Evolutionary conservation across 2,113 vertebrate species (phyloP).

Genomic region (Cryptomyrus ogoouensis): DNA sequence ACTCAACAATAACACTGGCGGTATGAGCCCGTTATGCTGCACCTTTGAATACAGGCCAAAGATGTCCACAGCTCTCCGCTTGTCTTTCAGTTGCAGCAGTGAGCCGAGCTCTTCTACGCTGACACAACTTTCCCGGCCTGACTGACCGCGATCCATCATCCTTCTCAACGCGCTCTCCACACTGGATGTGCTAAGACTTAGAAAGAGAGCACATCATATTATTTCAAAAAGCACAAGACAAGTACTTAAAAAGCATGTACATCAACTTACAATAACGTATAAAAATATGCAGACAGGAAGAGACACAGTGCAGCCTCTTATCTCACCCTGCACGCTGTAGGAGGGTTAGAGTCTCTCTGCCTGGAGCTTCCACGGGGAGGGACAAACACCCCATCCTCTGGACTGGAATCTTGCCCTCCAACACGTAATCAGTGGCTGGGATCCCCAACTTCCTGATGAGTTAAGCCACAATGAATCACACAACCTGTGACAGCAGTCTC

Average conservation of each 20-base stretch:
- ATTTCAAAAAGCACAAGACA: neutral
- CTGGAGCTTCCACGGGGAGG: constrained; percentile 65
- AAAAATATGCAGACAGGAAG: neutral
- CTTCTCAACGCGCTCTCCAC: constrained; percentile 35
- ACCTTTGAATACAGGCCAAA: constrained; percentile 57
- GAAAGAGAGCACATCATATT: neutral
- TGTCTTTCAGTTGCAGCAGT: constrained; percentile 44
- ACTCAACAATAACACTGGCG: neutral
- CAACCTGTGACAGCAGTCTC: neutral
- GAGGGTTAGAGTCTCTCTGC: constrained; percentile 54
- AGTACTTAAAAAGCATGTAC: neutral
- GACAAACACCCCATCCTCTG: constrained; percentile 64
- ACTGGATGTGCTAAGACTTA: constrained; percentile 35
- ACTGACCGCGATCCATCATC: constrained; percentile 52
- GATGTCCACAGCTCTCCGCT: constrained; percentile 34
- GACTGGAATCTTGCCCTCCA: constrained; percentile 69
- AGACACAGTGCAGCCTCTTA: neutral
- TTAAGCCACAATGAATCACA: neutral
- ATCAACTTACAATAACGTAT: neutral
- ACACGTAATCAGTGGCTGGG: constrained; percentile 73
- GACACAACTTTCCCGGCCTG: constrained; percentile 23
- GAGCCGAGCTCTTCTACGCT: constrained; percentile 41
- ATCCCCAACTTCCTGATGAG: constrained; percentile 61
- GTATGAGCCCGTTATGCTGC: neutral
- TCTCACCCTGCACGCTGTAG: constrained; percentile 42